Evolutionary conservation across 2,113 vertebrate species (phyloP).

Genomic region (Labeo rohita): DNA sequence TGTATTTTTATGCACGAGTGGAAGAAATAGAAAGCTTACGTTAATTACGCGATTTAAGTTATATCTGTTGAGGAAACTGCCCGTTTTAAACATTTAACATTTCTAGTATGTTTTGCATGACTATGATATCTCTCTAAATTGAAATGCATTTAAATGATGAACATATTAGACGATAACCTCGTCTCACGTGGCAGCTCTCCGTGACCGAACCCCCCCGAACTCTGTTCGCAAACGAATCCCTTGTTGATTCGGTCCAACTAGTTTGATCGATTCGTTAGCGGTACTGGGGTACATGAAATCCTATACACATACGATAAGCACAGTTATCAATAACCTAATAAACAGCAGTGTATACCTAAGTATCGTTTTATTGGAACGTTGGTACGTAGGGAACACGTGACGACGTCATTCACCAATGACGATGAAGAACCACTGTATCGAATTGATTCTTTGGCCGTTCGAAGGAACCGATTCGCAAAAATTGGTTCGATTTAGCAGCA

Average conservation of each 20-base stretch:
- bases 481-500: not conserved
- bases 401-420: not conserved
- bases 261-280: too few species aligned
- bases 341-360: not conserved
- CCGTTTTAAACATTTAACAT: too few species aligned
- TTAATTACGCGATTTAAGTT: too few species aligned
- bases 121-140: too few species aligned
- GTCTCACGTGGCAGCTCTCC: slow-evolving; percentile 22
- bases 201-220: slow-evolving; percentile 24
- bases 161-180: not conserved
- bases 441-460: not conserved
- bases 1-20: not conserved
- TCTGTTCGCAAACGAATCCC: not conserved
- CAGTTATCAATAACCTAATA: not conserved
- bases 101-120: not conserved
- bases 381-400: not conserved
- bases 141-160: not conserved
- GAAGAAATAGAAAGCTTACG: not conserved
- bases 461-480: not conserved
- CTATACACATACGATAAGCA: not conserved
- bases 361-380: not conserved
- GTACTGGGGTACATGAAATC: not conserved
- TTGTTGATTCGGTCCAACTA: not conserved
- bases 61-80: too few species aligned
- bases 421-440: not conserved